Evolutionary conservation across 2,888 invertebrate species (phyloP), one percentile per base, ranked within the genome.

Genomic region (Tachina grossa): DNA sequence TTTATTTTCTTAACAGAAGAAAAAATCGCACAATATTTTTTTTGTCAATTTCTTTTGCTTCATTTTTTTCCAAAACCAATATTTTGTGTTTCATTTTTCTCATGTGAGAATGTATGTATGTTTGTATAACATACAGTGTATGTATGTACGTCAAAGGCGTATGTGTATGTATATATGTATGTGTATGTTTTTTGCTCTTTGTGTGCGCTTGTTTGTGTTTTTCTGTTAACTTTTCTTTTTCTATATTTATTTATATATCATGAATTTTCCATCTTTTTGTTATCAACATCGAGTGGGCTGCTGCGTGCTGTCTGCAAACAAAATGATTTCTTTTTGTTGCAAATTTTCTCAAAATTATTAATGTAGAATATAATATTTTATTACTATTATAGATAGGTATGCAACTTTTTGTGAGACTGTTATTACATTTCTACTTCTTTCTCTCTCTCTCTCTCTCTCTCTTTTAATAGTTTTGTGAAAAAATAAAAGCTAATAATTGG

Each of bases 291-390:
- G 57, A 71, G 79, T 75, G 75, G 71, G 85, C 69, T 55, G 75
- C 47, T 71, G 85, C 65, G 47, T 72, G 72, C 65, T 76, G 85
- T 72, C 85, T 85, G 85, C 85, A 83, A 85, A 74, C 43, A 65
- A 41, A 57, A 65, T 65, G 14, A 19, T 74, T 57, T 14, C 4
- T 61, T 57, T 63, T 59, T 59, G 13, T 68, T 45, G 41, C 53
- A 47, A 47, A 66, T 66, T 55, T 31, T 66, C 49, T 47, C 41
- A 45, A 57, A 65, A 72, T 22, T 57, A 39, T 45, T 53, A 39
- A 45, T 53, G 53, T 71, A 19, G 19, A 61, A 43, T 71, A 31
- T 47, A 22, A 43, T 69, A 79, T 68, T 74, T 81, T 57, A 69
- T 77, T 14, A 43, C 1, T 16, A 61, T 51, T 59, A 43, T 43